Evolutionary conservation across 2,888 invertebrate genomes (phyloP).

Genomic region (Rhingia rostrata): DNA sequence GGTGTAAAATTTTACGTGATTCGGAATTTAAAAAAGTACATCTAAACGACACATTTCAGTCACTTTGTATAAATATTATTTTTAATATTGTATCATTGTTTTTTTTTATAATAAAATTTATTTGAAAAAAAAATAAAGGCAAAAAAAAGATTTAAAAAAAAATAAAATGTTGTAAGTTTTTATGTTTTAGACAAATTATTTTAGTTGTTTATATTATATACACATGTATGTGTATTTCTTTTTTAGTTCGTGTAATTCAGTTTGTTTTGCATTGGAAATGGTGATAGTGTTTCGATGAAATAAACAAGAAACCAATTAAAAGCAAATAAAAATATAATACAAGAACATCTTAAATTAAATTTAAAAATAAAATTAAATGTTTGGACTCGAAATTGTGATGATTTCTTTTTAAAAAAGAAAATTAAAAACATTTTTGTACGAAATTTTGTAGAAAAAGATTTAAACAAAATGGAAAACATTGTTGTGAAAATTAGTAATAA

Average conservation of each 20-base stretch:
- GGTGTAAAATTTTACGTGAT: constrained; percentile 51
- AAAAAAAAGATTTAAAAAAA: constrained; percentile 15
- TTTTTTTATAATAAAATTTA: constrained; percentile 43
- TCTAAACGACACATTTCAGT: constrained; percentile 30
- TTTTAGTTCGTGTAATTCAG: constrained; percentile 60
- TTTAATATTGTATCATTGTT: constrained; percentile 43
- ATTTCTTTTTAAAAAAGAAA: constrained; percentile 71
- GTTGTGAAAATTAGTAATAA: constrained; percentile 60
- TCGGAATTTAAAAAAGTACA: constrained; percentile 22
- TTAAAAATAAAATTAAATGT: constrained; percentile 35
- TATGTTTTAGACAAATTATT: constrained; percentile 70
- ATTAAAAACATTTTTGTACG: constrained; percentile 65
- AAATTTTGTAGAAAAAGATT: constrained; percentile 62
- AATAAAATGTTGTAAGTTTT: constrained; percentile 49
- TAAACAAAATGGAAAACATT: constrained; percentile 40
- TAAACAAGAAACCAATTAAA: constrained; percentile 30
- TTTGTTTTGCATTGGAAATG: constrained; percentile 61
- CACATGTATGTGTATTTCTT: constrained; percentile 40
- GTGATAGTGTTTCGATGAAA: constrained; percentile 66
- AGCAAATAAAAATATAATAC: constrained; percentile 8
- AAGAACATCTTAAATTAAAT: constrained; percentile 30
- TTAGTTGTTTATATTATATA: constrained; percentile 62
- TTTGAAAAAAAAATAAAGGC: constrained; percentile 46
- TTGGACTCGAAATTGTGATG: constrained; percentile 74
- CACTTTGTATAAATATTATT: constrained; percentile 54